Base-by-base conservation (phyloP, 1,140 invertebrate genomes). In the Melipona quadrifasciata region DNA sequence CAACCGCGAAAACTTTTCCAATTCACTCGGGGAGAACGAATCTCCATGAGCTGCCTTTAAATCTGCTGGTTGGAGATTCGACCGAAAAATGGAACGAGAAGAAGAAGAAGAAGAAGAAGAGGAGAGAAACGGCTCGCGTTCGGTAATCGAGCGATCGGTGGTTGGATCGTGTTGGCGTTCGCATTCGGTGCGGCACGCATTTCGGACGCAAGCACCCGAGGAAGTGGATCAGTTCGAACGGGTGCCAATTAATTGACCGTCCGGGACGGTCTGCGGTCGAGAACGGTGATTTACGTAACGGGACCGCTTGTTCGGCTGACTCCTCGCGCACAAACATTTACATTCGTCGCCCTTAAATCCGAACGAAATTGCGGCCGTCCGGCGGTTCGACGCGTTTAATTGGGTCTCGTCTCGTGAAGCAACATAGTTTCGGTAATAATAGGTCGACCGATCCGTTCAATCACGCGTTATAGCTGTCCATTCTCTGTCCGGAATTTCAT, bases 211-310 rank as follows among this genome's bases (percentile, higher is more conserved):
- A 64, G 53, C 80, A 47, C 70, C 58, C 78, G 67, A 71, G 65
- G 53, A 70, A 80, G 71, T 34, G 80, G 58, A 53, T 65, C 70
- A 57, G 27, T 55, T 61, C 55, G n/a, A 64, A 73, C 68, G 67
- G 68, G 57, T 81, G 71, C 70, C 80, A 81, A 83, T 78, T 83
- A 83, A 83, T 83, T 51, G 74, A n/a, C n/a, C n/a, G 39, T 47
- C 53, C 21, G 53, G 34, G 55, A 31, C 58, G 24, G 39, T 47
- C 53, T 51, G 74, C 64, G 81, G 64, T 83, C 53, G 81, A 31
- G 39, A 58, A 57, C 55, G 24, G 74, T 83, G 81, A 83, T 83
- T 83, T 83, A 83, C 74, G 74, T 83, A 77, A 83, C 81, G 39
- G 39, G 39, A 21, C 51, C 51, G 24, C n/a, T 12, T 55, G 72